Conservation (phyloP, 2,113 vertebrate genomes). For the Coreoperca whiteheadi region DNA sequence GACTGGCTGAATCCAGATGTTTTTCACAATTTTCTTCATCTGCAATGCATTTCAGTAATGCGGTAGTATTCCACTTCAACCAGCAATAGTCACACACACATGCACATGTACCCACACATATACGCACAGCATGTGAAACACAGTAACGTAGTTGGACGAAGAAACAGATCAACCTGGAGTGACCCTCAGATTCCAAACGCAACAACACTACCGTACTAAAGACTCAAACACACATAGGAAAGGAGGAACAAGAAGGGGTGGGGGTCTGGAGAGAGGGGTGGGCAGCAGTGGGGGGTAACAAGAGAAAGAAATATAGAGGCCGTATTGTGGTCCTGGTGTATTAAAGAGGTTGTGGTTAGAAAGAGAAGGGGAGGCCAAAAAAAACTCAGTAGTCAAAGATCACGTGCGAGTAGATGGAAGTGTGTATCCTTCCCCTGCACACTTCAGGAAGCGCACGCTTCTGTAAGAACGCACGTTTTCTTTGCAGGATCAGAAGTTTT, state of each 20-base stretch:
- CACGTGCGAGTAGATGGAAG: slow-evolving; percentile 25
- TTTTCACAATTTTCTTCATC: slow-evolving; percentile 62
- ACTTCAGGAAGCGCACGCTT: slow-evolving; percentile 52
- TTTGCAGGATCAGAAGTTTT: slow-evolving; percentile 29
- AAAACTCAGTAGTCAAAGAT: slow-evolving; percentile 52
- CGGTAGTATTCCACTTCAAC: slow-evolving; percentile 32
- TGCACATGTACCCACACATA: neutral
- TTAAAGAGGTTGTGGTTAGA: slow-evolving; percentile 34
- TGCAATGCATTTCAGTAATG: slow-evolving; percentile 54
- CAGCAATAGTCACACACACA: slow-evolving; percentile 10
- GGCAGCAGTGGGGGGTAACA: slow-evolving; percentile 2
- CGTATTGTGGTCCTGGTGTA: slow-evolving; percentile 4
- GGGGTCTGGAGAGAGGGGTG: neutral
- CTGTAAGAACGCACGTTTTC: slow-evolving; percentile 27
- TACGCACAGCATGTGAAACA: neutral
- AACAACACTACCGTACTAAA: slow-evolving; percentile 40
- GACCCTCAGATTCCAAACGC: slow-evolving; percentile 29
- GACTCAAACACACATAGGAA: slow-evolving; percentile 7
- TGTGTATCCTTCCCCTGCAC: slow-evolving; percentile 49
- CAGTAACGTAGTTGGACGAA: slow-evolving; percentile 16
- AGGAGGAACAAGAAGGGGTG: slow-evolving; percentile 5
- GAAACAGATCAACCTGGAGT: slow-evolving; percentile 44
- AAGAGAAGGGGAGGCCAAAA: slow-evolving; percentile 40
- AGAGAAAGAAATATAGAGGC: slow-evolving; percentile 18
- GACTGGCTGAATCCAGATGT: slow-evolving; percentile 72